Evolutionary conservation across 1,140 invertebrate genomes (phyloP), one percentile per base, ranked within the genome.

Genomic region (Zaprionus nigranus): DNA sequence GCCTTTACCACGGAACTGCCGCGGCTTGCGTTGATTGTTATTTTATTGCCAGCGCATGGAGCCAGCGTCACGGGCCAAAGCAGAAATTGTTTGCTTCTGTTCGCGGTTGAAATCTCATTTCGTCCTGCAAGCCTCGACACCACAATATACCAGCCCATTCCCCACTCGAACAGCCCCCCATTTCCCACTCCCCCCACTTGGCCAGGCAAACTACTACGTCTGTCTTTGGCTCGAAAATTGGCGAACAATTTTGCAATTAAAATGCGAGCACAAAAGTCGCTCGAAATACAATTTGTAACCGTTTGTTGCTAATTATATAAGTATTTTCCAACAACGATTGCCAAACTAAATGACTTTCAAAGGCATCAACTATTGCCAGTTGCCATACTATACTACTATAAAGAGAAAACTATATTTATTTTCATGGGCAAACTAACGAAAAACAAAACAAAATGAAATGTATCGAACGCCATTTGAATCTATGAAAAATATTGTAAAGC

Each of bases 11-110:
- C 72, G 72, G 30, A 58, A 66, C 46, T 57, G 84, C 62, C 83
- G 77, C 82, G 82, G 82, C 82, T 87, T 87, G 83, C 83, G 82
- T 87, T 86, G 82, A 87, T 86, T 86, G 82, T 86, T 82, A 86
- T 86, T 86, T 86, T 86, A 86, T 86, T 86, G 80, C 79, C 72
- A 78, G 79, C 68, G 75, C 81, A 76, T 71, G 67, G 81, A 82
- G 70, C 72, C 82, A 85, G 70, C 75, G 78, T 85, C 79, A 77
- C 73, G 69, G 82, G 62, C 68, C 61, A 73, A 80, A 86, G 67
- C 78, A 86, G 82, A 88, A 87, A 87, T 83, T 88, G 84, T 83
- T 88, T 83, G 72, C 77, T 83, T 60, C 79, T 87, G 76, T 85
- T 87, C 83, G 83, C 66, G 83, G 83, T 87, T 75, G 66, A 88